phyloP scores from a whole-genome alignment of 2,113 vertebrate genomes.

The Aplodontia rufa region DNA sequence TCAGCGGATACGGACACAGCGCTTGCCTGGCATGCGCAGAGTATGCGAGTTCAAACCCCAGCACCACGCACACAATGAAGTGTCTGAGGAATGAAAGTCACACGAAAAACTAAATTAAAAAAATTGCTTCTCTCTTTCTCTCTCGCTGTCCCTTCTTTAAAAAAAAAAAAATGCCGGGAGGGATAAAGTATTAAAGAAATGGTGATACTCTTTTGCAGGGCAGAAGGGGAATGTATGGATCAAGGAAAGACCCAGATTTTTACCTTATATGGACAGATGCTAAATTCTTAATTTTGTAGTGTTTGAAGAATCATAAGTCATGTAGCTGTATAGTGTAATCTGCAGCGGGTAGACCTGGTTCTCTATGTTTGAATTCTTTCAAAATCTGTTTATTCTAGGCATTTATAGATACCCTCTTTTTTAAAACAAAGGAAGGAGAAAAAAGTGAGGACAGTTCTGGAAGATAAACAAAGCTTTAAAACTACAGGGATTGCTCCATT shows the following conservation, averaged over 20 bases:
- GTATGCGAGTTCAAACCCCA: too few species aligned
- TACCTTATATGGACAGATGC: not conserved
- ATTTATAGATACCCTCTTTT: not conserved
- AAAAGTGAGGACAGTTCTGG: not conserved
- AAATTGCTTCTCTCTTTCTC: too few species aligned
- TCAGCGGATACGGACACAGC: too few species aligned
- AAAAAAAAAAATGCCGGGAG: too few species aligned
- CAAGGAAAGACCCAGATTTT: not conserved
- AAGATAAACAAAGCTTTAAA: conserved; percentile 7
- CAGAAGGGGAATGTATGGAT: too few species aligned
- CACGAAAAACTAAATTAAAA: too few species aligned
- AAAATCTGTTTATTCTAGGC: conserved; percentile 5
- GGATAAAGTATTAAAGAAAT: not conserved
- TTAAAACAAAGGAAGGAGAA: conserved; percentile 15
- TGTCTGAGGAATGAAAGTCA: too few species aligned
- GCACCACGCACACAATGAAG: too few species aligned
- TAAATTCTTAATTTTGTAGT: not conserved
- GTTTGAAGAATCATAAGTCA: not conserved
- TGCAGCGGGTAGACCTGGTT: not conserved
- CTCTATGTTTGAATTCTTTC: not conserved
- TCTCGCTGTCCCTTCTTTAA: too few species aligned
- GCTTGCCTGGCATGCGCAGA: too few species aligned
- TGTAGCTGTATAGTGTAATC: not conserved
- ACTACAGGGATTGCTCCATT: not conserved
- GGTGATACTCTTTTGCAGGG: not conserved